Evolutionary conservation across 1,140 invertebrate species (phyloP), one percentile per base, ranked within the genome.

Genomic region (Epicauta chinensis): DNA sequence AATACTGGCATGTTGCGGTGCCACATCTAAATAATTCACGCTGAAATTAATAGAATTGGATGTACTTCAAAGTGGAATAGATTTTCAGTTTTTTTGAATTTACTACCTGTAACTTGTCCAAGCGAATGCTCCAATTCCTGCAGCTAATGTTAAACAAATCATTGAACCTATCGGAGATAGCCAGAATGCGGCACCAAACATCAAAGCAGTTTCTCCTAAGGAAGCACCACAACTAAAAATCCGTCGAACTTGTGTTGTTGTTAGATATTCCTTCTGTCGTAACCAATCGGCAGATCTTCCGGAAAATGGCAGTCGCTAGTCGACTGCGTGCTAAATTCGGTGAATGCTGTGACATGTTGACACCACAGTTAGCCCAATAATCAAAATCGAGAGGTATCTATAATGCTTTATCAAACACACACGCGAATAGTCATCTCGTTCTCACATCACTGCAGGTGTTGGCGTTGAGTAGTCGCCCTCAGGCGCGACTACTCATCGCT

Each of bases 261-360:
- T 81, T 48, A 91, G 67, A 46, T 81, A 71, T 52, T 80, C 75
- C 46, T 73, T 77, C 9, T 72, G 70, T 53, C 85, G 73, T 16
- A 91, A 63, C 70, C 78, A 83, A 74, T 95, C 93, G 1, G 91
- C 89, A 10, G 92, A 64, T 53, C 86, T 81, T 0, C 91, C 92
- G 3, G 87, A 81, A 40, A 83, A 66, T 68, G 87, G 86, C 3
- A 94, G n/a, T 72, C 10, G 87, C 77, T 34, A 90, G n/a, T 72
- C 0, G 86, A 82, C 89, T n/a, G n/a, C 94, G 92, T 0, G 85
- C 83, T 32, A 94, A 65, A 66, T 95, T 95, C 0, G 92, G 91
- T 14, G n/a, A 93, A 65, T 0, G 89, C 89, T n/a, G n/a, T 2
- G 90, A 84, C 37, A 91, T 64, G 63, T 87, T n/a, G n/a, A n/a